Evolutionary conservation across 2,888 invertebrate genomes (phyloP).

Genomic region (Tachystola acroxantha): DNA sequence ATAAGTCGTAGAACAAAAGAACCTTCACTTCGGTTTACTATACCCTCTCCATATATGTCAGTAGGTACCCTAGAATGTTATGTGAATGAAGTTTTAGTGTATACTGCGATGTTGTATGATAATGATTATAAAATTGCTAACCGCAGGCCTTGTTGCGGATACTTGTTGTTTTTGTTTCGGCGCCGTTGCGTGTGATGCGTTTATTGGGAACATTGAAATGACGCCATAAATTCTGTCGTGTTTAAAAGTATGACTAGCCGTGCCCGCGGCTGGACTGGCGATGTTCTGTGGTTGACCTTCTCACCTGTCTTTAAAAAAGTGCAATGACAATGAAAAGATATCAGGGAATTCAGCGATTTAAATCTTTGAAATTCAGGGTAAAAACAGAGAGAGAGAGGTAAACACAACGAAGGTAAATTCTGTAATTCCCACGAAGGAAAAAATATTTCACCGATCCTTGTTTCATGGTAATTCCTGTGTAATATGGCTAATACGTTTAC

Average conservation of each 20-base stretch:
- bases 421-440: no score
- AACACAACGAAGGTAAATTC: no score
- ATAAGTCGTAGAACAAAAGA: no score
- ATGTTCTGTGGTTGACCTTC: constrained; percentile 3
- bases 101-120: constrained; percentile 38
- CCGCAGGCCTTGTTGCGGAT: constrained; percentile 47
- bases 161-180: constrained; percentile 24
- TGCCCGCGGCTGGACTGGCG: neutral
- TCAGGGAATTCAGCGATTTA: no score
- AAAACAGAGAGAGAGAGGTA: no score
- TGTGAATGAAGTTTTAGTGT: constrained; percentile 17
- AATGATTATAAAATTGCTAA: constrained; percentile 53
- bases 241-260: constrained; percentile 13
- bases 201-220: constrained; percentile 51
- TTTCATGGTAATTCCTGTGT: no score
- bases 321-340: no score
- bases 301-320: constrained; percentile 2
- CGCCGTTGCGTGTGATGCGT: constrained; percentile 47
- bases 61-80: no score
- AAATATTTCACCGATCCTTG: no score
- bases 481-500: no score
- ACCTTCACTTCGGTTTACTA: no score
- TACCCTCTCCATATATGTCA: no score
- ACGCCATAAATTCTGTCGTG: constrained; percentile 42
- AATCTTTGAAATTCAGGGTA: neutral